phyloP scores from a whole-genome alignment of 2,888 invertebrate genomes.

The Cinara cedri region DNA sequence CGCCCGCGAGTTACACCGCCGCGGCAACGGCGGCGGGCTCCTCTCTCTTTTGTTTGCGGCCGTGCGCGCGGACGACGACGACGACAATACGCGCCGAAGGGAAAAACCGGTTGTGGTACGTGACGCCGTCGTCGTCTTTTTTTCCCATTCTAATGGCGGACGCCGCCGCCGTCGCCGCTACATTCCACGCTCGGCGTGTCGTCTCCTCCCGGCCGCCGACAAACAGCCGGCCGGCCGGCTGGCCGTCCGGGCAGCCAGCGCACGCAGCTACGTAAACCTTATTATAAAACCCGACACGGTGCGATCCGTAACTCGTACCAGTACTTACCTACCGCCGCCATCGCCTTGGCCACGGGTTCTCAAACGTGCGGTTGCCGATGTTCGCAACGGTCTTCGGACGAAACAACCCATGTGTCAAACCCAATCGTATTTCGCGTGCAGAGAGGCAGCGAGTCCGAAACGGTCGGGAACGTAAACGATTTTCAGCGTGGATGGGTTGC shows the following conservation, averaged over 20 bases:
- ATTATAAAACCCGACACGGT: not conserved
- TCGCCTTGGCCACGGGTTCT: constrained; percentile 24
- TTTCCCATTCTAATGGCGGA: not conserved
- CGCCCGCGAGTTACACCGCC: not conserved
- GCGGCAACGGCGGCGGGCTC: not conserved
- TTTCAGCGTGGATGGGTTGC: too few species aligned
- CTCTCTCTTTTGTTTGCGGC: constrained; percentile 27
- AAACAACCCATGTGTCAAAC: not conserved
- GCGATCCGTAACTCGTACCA: not conserved
- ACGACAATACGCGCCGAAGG: constrained; percentile 28
- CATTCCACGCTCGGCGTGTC: constrained; percentile 54
- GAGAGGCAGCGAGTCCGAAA: not conserved
- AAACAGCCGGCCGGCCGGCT: not conserved
- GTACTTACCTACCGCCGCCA: not conserved
- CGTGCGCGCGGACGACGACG: not conserved
- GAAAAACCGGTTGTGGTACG: constrained; percentile 42
- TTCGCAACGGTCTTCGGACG: not conserved
- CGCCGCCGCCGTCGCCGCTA: constrained; percentile 1
- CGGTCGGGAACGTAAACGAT: too few species aligned
- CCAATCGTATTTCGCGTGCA: too few species aligned
- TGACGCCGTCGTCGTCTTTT: not conserved
- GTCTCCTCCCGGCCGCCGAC: constrained; percentile 23
- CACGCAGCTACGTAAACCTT: not conserved
- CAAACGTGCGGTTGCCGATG: not conserved
- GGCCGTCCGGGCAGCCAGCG: constrained; percentile 3